Evolutionary conservation across 1,140 invertebrate genomes (phyloP), one percentile per base, ranked within the genome.

Genomic region (Atopsyche davidsoni): DNA sequence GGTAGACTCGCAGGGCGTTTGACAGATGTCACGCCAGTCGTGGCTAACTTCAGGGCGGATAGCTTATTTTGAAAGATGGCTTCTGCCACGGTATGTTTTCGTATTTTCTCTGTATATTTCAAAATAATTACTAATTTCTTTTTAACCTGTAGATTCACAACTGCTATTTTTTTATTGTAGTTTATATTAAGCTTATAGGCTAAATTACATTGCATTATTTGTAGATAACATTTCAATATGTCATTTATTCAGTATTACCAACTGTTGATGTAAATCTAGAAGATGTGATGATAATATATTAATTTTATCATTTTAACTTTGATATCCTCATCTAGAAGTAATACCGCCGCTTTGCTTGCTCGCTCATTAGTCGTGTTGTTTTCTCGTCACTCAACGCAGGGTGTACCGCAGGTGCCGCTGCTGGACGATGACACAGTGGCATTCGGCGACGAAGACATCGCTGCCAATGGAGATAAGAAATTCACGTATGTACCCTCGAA

Each of bases 381-480:
- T 45, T 48, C 38, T 24, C 32, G 19, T 50, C 35, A 57, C 31
- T 46, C 22, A 53, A 53, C 9, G 66, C 68, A 71, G 53, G 70
- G 64, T 71, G 72, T 75, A 63, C 72, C 70, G 14, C 68, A 87
- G 85, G 83, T 86, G 63, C 83, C 85, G 62, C 70, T 89, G 58
- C 73, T 89, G 53, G 85, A 87, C 64, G 87, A 92, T 69, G 88
- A 92, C 69, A 89, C 87, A 10, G 77, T 90, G 53, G 86, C 82
- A 11, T 92, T 92, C 62, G 89, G 88, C 1, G 87, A 91, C 59
- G 88, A 91, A 65, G 86, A 89, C 59, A 76, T 80, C 59, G 75
- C 76, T 39, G 70, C 64, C 11, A 73, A 78, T 11, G 58, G 44
- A 13, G 52, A 41, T 32, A 75, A 73, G 55, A 65, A 68, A 59